These are phyloP conservation scores for Alfaro cultratus DNA, from an alignment of 2,797 vertebrate species.

Conservation along the genomic window DNA sequence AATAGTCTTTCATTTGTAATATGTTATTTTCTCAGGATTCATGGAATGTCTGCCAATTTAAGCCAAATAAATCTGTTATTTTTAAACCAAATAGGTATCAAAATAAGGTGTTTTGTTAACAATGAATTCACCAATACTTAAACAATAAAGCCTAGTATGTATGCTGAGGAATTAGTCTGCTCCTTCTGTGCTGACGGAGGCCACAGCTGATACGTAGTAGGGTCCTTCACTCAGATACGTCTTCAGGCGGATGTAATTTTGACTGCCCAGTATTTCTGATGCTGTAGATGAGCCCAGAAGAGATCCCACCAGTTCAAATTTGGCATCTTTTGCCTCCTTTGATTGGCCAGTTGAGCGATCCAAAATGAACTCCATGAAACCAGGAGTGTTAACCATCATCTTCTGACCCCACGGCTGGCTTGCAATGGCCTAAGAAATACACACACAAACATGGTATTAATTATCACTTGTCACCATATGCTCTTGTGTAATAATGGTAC, in stretches of 20 bases:
- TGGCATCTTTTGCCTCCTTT: constrained; percentile 94
- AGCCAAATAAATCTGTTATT: background rate
- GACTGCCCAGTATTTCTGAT: constrained; percentile 87
- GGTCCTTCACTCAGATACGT: constrained; percentile 91
- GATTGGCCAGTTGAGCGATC: constrained; percentile 90
- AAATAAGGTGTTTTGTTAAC: background rate
- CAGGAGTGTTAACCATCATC: constrained; percentile 89
- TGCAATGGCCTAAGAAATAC: constrained; percentile 86
- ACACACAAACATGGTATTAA: constrained; percentile 2
- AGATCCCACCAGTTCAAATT: constrained; percentile 92
- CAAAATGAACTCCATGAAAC: constrained; percentile 93
- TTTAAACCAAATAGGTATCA: constrained; percentile 6
- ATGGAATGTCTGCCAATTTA: background rate
- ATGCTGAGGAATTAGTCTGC: constrained; percentile 82
- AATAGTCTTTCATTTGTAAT: background rate
- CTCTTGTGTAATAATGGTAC: background rate
- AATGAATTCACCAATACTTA: constrained; percentile 18
- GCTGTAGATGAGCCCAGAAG: constrained; percentile 87
- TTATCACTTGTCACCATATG: background rate
- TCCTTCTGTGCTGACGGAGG: constrained; percentile 89
- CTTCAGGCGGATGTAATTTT: constrained; percentile 89
- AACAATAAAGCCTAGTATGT: constrained; percentile 21
- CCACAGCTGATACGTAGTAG: constrained; percentile 89
- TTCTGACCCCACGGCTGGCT: constrained; percentile 93
- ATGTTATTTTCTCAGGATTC: background rate